Evolutionary conservation across 2,888 invertebrate genomes (phyloP), one percentile per base, ranked within the genome.

Genomic region (Autographa pulchrina): DNA sequence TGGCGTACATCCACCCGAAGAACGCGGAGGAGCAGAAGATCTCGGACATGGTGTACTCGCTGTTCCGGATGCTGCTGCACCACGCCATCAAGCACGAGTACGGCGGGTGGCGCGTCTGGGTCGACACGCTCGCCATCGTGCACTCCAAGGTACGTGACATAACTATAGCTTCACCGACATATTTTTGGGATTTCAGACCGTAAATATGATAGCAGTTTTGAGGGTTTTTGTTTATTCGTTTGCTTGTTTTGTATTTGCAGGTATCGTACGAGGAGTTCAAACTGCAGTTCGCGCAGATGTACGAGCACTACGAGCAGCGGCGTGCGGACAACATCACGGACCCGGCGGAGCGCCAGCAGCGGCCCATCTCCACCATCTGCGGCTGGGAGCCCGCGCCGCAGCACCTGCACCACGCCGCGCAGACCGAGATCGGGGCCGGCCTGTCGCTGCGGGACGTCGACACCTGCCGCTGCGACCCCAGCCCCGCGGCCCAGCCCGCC

Each of bases 41-140:
- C 68, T 99, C 99, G 0, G 99, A 99, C 90, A 99, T 99, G 98
- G 99, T 99, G 54, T 99, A 99, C 94, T 98, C 99, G 0, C 95
- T 99, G 83, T 99, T 99, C 96, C 97, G 99, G 18, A 99, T 99
- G 98, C 96, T 99, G 74, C 96, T 99, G 60, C 99, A 99, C 92
- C 99, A 99, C 93, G 99, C 99, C 56, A 99, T 99, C 84, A 99
- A 99, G 91, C 99, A 99, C 88, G 99, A 99, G 93, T 99, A 99
- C 89, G 99, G 99, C 7, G 99, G 99, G 18, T 99, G 99, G 99
- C 96, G 99, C 74, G 99, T 99, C 20, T 99, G 99, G 99, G 99
- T 99, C 7, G 99, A 99, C 91, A 99, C 99, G 0, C 94, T 99
- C 74, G 99, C 99, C 59, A 99, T 99, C 87, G 99, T 99, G 1